Conservation (phyloP, 2,888 invertebrate species). For the Keiferia lycopersicella region DNA sequence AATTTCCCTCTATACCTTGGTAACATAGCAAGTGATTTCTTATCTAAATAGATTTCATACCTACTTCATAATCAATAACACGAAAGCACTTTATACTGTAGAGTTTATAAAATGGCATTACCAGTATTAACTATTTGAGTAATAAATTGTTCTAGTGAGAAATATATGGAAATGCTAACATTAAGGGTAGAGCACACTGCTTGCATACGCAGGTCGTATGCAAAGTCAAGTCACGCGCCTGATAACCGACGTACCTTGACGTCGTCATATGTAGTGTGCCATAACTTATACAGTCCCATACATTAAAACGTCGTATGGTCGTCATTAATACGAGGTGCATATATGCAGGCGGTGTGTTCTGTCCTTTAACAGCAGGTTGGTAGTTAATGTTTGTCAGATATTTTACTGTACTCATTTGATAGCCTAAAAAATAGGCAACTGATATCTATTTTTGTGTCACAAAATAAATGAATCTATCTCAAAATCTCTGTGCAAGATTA, state of each 20-base stretch:
- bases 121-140: background rate
- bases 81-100: background rate
- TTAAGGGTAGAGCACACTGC: no score
- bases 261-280: no score
- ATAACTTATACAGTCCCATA: no score
- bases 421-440: background rate
- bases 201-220: no score
- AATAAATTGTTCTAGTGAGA: constrained; percentile 10
- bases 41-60: constrained; percentile 16
- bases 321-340: no score
- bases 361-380: background rate
- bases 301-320: no score
- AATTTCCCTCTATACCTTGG: constrained; percentile 29
- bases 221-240: no score
- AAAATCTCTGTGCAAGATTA: background rate
- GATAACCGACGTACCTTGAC: no score
- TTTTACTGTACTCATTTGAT: background rate
- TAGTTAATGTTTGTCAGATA: background rate
- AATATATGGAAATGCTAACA: background rate
- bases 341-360: no score
- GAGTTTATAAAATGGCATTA: constrained; percentile 8
- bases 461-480: background rate
- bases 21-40: constrained; percentile 36
- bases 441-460: background rate
- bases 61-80: constrained; percentile 17